Evolutionary conservation across 1,140 invertebrate species (phyloP), one percentile per base, ranked within the genome.

Genomic region (Chrysopa pallens): DNA sequence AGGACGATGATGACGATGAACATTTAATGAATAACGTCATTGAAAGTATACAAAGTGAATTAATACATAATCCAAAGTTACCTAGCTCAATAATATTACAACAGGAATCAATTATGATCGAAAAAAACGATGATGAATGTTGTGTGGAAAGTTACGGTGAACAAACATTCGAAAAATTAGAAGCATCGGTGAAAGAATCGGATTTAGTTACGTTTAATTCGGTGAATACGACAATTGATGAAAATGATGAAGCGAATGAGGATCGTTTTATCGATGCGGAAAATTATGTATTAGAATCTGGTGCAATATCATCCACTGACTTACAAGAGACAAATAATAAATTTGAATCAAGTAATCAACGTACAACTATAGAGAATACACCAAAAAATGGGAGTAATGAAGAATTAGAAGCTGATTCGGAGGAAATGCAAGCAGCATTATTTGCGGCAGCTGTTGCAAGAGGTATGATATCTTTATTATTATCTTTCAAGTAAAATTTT

Each of bases 261-360:
- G 55, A 61, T 44, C 48, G 61, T 12, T 61, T 63, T 50, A 57
- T 59, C 12, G 62, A 63, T 53, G 60, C 60, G 7, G 61, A 64
- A 46, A 62, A 58, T 50, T 63, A 62, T 49, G 56, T 63, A 5
- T 43, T 63, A 36, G 62, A 65, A 50, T 63, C 61, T 14, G 60
- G 61, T 6, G 56, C 60, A 50, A 60, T 62, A 17, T 46, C 53
- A 9, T 44, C 58, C 6, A 36, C 50, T 8, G 35, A 41, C 6
- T 38, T 40, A 36, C 12, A 23, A 8, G 14, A n/a, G 17, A 39
- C 44, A 23, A 23, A 23, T 23, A 23, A 23, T 23, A 23, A 23
- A 23, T 23, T 23, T 23, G 17, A 23, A 23, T 23, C 17, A 23
- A 48, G n/a, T 47, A 35, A 36, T 15, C 9, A 38, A 29, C 12